Evolutionary conservation across 2,888 invertebrate genomes (phyloP), one percentile per base, ranked within the genome.

Genomic region (Eupsilia transversa): DNA sequence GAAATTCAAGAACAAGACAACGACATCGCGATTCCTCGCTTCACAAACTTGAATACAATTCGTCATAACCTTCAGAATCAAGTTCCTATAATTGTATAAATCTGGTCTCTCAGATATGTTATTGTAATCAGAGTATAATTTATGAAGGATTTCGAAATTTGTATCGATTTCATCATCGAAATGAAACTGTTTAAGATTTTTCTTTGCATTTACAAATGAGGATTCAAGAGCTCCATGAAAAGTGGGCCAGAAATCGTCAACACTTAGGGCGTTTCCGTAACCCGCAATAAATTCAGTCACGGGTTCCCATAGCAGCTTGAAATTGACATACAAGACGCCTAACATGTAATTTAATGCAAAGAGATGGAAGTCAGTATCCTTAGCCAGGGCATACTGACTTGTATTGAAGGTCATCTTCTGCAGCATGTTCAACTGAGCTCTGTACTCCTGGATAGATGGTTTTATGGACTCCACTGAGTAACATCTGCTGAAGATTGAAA

Each of bases 251-350:
- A 98, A 98, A 41, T 97, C 95, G n/a, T 97, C 94, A 1, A 94
- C 89, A 0, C 95, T 90, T 88, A 98, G 92, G 0, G 97, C 96
- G 87, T 96, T 97, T 0, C 98, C 98, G 91, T 98, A 98, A 0
- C 98, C 97, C 2, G 97, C 97, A 64, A 99, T 97, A 57, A 99
- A 96, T 89, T 98, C 97, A 27, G 97, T 96, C 0, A 98, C 96
- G 0, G 99, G 98, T 80, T 98, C 98, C 99, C 99, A 99, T 0
- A 99, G 92, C 23, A 99, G 95, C 86, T 98, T 98, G 89, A 99
- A 99, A 92, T 99, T 99, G 33, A 98, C 96, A 92, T 98, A 98
- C 66, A 99, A 95, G 77, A 97, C 97, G 3, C 99, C 99, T 49
- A 99, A 96, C 88, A 99, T 96, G 89, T 98, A 99, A 79, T 97